Base-by-base conservation (phyloP, 1,140 invertebrate genomes). In the Panonychus citri region DNA sequence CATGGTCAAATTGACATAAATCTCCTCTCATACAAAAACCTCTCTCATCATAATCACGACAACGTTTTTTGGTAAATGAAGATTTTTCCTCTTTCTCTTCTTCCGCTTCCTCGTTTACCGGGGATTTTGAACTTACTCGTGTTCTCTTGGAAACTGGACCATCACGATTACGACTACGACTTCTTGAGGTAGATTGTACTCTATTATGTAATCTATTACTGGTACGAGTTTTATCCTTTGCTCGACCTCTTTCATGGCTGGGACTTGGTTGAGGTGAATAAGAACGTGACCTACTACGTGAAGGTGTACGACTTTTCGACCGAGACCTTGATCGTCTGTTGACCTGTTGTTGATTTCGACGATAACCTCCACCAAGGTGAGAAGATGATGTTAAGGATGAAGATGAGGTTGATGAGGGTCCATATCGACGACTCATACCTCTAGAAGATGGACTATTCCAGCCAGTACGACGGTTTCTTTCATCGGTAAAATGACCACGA, bases 11-110 rank as follows among this genome's bases (percentile, higher is more conserved):
- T 19, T 83, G 86, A 70, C 91, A 96, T 49, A 88, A 76, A 70
- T 95, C 89, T 10, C 90, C 90, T 28, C 84, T 75, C 78, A 94
- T 87, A 68, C 91, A 96, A 66, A 85, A 93, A 3, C 90, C 89
- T 69, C 86, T 87, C 70, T 90, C 72, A 66, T 75, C 74, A 66
- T 70, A 75, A 62, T 74, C 73, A 55, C 70, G 62, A 63, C 74
- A 75, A 46, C 72, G 59, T 55, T 58, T 58, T 57, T 57, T 57
- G 30, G 12, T 34, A 12, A 34, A 34, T 15, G 54, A 26, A n/a
- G 15, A n/a, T 39, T 57, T 50, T 7, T 34, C 34, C 34, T 53
- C 30, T 39, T 53, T 30, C 4, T 12, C 26, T 7, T 34, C 28
- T n/a, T 46, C 42, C 21, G 37, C 39, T 13, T 21, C 17, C 7